phyloP scores from a whole-genome alignment of 2,113 vertebrate genomes.

The Syngnathus scovelli region DNA sequence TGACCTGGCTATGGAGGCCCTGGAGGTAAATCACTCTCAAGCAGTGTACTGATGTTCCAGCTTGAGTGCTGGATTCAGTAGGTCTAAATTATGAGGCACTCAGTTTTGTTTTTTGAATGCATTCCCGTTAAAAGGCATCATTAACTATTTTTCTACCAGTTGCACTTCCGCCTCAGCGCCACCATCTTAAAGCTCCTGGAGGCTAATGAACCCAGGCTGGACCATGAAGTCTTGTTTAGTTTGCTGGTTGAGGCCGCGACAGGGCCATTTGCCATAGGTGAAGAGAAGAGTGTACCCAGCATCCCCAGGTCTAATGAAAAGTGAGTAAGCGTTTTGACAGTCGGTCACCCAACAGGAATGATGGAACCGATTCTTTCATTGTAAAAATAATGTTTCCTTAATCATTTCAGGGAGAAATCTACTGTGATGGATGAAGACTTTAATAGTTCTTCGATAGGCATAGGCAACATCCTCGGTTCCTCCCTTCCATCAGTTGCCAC shows the following conservation, averaged over 20 bases:
- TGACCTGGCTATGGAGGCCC: slow-evolving; percentile 93
- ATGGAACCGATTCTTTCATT: background rate
- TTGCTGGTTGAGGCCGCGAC: slow-evolving; percentile 88
- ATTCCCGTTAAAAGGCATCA: slow-evolving; percentile 8
- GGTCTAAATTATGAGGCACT: background rate
- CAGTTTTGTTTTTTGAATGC: background rate
- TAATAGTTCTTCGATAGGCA: slow-evolving; percentile 80
- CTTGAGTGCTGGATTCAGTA: background rate
- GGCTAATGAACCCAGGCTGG: slow-evolving; percentile 69
- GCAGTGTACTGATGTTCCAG: slow-evolving; percentile 1
- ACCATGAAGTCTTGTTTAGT: slow-evolving; percentile 81
- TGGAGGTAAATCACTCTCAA: slow-evolving; percentile 79
- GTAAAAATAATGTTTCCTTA: background rate
- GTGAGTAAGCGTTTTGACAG: slow-evolving; percentile 66
- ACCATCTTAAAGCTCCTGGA: slow-evolving; percentile 92
- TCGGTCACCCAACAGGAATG: background rate
- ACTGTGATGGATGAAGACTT: slow-evolving; percentile 88
- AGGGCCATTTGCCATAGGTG: slow-evolving; percentile 90
- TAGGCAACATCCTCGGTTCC: slow-evolving; percentile 66
- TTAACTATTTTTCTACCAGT: slow-evolving; percentile 57
- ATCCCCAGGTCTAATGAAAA: slow-evolving; percentile 87
- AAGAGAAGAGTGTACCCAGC: slow-evolving; percentile 92
- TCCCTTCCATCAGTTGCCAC: slow-evolving; percentile 83
- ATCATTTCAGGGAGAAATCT: slow-evolving; percentile 81
- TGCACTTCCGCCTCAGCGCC: slow-evolving; percentile 89